phyloP scores from a whole-genome alignment of 2,888 invertebrate genomes.

The Xylota sylvarum region DNA sequence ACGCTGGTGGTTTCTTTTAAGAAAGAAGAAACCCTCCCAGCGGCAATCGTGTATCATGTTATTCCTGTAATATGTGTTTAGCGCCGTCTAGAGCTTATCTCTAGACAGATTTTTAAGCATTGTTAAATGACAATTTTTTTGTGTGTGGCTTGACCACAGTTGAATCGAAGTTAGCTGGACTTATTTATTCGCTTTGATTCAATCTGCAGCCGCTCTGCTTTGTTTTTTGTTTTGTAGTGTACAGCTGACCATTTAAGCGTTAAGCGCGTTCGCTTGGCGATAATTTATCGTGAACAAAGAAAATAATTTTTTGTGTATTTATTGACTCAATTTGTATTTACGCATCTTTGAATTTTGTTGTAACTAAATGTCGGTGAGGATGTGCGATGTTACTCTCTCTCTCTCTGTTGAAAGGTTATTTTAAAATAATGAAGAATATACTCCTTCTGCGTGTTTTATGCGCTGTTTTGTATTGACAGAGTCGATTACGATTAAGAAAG shows the following conservation, averaged over 20 bases:
- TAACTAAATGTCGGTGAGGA: conserved; percentile 18
- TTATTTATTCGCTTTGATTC: conserved; percentile 64
- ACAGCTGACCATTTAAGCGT: conserved; percentile 34
- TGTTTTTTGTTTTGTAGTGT: conserved; percentile 18
- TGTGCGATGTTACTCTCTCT: conserved; percentile 19
- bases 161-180: conserved; percentile 65
- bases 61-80: conserved; percentile 70
- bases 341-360: conserved; percentile 23
- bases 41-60: conserved; percentile 55
- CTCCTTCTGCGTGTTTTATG: conserved; percentile 37
- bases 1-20: conserved; percentile 59
- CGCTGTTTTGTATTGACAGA: conserved; percentile 6
- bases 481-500: conserved; percentile 17
- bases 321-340: conserved; percentile 46
- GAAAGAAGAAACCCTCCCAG: conserved; percentile 61
- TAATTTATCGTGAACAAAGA: conserved; percentile 30
- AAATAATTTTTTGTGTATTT: conserved; percentile 35
- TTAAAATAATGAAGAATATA: conserved; percentile 38
- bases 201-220: conserved; percentile 8
- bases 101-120: conserved; percentile 74
- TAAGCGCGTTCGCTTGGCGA: conserved; percentile 57
- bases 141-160: conserved; percentile 22
- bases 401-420: conserved; percentile 8
- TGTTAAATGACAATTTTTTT: conserved; percentile 49
- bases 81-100: conserved; percentile 65